Evolutionary conservation across 1,140 invertebrate genomes (phyloP).

Genomic region (Trichoplusia ni): DNA sequence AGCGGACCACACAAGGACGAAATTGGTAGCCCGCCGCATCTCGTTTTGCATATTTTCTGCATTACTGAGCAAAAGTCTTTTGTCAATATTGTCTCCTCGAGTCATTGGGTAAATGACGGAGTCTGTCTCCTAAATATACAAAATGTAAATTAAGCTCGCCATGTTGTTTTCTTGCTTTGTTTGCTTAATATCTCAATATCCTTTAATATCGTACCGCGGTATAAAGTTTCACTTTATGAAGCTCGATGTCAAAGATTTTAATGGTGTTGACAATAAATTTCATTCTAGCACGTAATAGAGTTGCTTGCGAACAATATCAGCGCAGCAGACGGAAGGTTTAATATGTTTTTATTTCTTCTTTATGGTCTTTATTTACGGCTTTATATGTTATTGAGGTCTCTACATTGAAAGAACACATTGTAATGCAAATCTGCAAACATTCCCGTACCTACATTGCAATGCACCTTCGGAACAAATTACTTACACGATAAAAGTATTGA

Average conservation of each 20-base stretch:
- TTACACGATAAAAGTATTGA: too few species aligned
- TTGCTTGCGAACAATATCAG: constrained; percentile 7
- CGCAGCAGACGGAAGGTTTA: neutral
- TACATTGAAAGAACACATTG: neutral
- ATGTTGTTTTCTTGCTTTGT: constrained; percentile 43
- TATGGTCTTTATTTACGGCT: neutral
- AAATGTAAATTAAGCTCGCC: constrained; percentile 54
- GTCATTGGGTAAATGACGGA: constrained; percentile 59
- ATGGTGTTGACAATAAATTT: constrained; percentile 28
- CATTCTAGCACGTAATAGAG: constrained; percentile 7
- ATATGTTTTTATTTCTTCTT: neutral
- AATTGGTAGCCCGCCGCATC: constrained; percentile 47
- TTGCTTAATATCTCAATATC: constrained; percentile 33
- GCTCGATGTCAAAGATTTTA: constrained; percentile 27
- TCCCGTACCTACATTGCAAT: neutral
- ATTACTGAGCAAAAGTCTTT: constrained; percentile 64
- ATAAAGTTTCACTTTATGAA: constrained; percentile 35
- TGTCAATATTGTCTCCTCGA: constrained; percentile 69
- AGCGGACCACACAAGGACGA: constrained; percentile 62
- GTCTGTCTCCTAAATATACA: constrained; percentile 53
- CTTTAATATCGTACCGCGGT: constrained; percentile 31
- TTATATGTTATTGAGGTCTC: neutral
- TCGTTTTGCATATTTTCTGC: constrained; percentile 72
- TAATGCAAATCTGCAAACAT: neutral
- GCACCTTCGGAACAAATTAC: neutral